Conservation (phyloP, 2,113 vertebrate species). For the Oriolus oriolus region DNA sequence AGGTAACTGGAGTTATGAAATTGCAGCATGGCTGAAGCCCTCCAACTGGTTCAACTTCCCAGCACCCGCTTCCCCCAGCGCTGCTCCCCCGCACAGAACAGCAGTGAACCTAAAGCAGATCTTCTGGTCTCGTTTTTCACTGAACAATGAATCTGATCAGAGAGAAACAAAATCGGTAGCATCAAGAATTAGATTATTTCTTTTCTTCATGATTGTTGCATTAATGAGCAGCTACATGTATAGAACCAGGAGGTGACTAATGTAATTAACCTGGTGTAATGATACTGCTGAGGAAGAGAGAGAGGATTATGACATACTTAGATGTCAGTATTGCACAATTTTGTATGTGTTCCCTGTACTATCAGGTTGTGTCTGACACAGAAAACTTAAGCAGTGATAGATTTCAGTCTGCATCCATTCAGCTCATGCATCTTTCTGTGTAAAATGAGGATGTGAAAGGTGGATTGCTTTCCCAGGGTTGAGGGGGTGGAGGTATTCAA, state of each 20-base stretch:
- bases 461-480: neutral
- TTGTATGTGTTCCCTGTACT: neutral
- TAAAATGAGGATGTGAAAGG: neutral
- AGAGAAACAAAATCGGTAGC: conserved; percentile 37
- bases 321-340: conserved; percentile 25
- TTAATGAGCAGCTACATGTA: conserved; percentile 52
- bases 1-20: neutral
- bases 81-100: neutral
- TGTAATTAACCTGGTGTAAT: conserved; percentile 57
- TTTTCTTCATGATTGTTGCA: conserved; percentile 35
- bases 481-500: neutral
- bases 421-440: neutral
- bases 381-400: conserved; percentile 39
- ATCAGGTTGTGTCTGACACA: conserved; percentile 27
- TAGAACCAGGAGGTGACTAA: conserved; percentile 41
- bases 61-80: neutral
- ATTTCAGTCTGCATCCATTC: conserved; percentile 23
- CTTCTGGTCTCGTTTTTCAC: conserved; percentile 1
- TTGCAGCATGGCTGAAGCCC: neutral
- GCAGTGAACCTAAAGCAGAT: neutral
- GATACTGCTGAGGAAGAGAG: conserved; percentile 14
- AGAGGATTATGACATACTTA: conserved; percentile 35
- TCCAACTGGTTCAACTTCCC: neutral
- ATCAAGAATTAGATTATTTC: conserved; percentile 21
- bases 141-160: conserved; percentile 32